Evolutionary conservation across 2,797 vertebrate genomes (phyloP), one percentile per base, ranked within the genome.

Genomic region (Buphagus erythrorhynchus): DNA sequence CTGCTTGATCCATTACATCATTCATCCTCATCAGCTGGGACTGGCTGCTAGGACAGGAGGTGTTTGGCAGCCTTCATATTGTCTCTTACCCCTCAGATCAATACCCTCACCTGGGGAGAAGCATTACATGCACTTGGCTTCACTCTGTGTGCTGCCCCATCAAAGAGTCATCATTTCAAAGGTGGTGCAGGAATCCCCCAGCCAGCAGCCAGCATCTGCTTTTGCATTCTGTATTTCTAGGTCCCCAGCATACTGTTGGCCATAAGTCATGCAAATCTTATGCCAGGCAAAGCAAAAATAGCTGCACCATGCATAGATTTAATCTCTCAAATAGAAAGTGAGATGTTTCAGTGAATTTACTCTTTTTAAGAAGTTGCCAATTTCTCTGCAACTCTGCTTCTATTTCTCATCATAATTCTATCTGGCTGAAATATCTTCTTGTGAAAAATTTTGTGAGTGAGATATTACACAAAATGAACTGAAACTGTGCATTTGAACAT

Each of bases 281-380:
- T 8, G 51, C 76, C 85, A 80, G 57, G 72, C 89, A 90, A 88
- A 88, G 93, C 76, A 93, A 88, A 96, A 96, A 94, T 73, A 85
- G 79, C 69, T 94, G 63, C 46, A 48, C 59, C 31, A 16, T 31
- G 71, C 63, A 90, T 38, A 92, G 88, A 95, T 95, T 91, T 92
- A 40, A 74, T 95, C 91, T 94, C 86, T 94, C 86, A 92, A 84
- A 95, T 61, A 95, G 94, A 96, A 95, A 96, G 93, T 90, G 95
- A 95, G 75, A 93, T 35, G 51, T 94, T 94, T 93, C 83, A 72
- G 72, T 75, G 78, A 94, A 82, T 78, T 95, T 74, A 91, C 52
- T 88, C 76, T 88, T 96, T 96, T 95, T 52, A 94, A 96, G 94
- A 96, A 93, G 63, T 90, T 67, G 91, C 6, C 48, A 13, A 61